Conservation (phyloP, 1,140 invertebrate species). For the Cherax quadricarinatus region DNA sequence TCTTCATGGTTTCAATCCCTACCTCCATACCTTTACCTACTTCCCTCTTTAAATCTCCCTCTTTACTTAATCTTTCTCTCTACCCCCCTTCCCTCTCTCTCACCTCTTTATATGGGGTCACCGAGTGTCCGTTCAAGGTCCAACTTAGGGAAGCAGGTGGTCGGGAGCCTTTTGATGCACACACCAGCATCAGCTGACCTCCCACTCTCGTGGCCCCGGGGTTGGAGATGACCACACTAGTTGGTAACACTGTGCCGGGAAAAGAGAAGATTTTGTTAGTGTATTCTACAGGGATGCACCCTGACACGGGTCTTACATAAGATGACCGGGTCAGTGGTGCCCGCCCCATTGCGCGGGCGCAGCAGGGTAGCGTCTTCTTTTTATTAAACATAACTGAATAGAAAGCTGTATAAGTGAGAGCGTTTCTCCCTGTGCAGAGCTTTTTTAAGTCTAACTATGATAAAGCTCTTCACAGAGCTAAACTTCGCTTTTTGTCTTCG, state of each 20-base stretch:
- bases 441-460: no score
- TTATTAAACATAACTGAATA: no score
- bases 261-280: neutral
- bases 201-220: conserved; percentile 19
- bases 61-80: neutral
- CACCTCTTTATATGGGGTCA: neutral
- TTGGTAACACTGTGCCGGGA: conserved; percentile 39
- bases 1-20: neutral
- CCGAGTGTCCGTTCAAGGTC: neutral
- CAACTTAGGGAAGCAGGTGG: conserved; percentile 30
- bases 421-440: no score
- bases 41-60: neutral
- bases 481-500: no score
- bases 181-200: neutral
- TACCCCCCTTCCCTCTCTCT: neutral
- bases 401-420: no score
- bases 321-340: no score
- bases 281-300: neutral
- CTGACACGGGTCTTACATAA: no score
- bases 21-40: neutral
- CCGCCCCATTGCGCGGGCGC: no score
- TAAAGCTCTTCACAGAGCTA: no score
- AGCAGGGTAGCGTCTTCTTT: no score
- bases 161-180: conserved; percentile 7
- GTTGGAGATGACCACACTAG: conserved; percentile 15